Conservation (phyloP, 2,888 invertebrate genomes). For the Venustoraphidia nigricollis region DNA sequence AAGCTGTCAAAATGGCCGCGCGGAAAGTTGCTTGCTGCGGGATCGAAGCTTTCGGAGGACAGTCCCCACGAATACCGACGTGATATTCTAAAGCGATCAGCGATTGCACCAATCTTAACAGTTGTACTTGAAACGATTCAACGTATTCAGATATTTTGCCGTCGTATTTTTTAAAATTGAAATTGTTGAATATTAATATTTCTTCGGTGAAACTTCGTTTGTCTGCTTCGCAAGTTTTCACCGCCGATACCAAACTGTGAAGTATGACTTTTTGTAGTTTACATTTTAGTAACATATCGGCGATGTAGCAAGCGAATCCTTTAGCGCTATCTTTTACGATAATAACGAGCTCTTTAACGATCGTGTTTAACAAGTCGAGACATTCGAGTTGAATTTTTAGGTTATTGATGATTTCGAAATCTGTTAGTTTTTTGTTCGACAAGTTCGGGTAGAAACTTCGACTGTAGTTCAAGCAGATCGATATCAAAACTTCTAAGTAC, state of each 20-base stretch:
- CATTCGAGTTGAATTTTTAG: constrained; percentile 62
- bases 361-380: constrained; percentile 53
- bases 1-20: constrained; percentile 58
- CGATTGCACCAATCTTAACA: constrained; percentile 48
- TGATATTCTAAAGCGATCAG: constrained; percentile 62
- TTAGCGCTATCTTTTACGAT: constrained; percentile 63
- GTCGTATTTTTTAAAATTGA: constrained; percentile 35
- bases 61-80: constrained; percentile 40
- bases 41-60: constrained; percentile 45
- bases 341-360: constrained; percentile 54
- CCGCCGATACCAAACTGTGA: constrained; percentile 64
- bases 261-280: constrained; percentile 73
- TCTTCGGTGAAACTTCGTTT: constrained; percentile 53
- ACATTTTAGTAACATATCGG: constrained; percentile 55
- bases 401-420: constrained; percentile 58
- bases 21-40: constrained; percentile 74
- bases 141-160: constrained; percentile 43
- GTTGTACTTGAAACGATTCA: constrained; percentile 52
- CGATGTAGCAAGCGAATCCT: constrained; percentile 60
- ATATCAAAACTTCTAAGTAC: constrained; percentile 63
- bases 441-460: constrained; percentile 64
- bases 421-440: constrained; percentile 45
- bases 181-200: constrained; percentile 57
- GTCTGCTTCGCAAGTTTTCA: constrained; percentile 41
- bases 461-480: constrained; percentile 63